Conservation (phyloP, 2,113 vertebrate genomes). For the Amphiprion ocellaris region DNA sequence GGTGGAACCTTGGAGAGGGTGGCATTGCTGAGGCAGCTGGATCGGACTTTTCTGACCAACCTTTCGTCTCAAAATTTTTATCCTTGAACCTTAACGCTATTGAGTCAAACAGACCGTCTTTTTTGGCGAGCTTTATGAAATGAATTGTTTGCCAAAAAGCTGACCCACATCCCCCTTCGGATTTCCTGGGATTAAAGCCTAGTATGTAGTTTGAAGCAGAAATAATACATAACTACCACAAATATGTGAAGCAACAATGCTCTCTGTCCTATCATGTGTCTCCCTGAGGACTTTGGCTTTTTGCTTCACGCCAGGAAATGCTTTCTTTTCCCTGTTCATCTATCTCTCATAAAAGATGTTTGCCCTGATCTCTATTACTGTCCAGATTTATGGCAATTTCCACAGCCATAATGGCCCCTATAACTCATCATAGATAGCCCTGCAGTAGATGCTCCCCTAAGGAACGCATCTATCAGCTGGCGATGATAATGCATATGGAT, state of each 20-base stretch:
- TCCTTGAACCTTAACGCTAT: neutral
- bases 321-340: constrained; percentile 43
- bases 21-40: neutral
- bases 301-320: constrained; percentile 17
- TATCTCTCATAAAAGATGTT: constrained; percentile 46
- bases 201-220: neutral
- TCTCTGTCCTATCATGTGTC: neutral
- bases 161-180: neutral
- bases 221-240: neutral
- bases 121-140: neutral
- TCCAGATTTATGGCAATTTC: constrained; percentile 60
- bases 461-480: constrained; percentile 49
- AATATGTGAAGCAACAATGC: constrained; percentile 7
- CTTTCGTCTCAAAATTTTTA: neutral
- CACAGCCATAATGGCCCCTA: constrained; percentile 35
- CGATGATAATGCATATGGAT: constrained; percentile 42
- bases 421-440: constrained; percentile 55
- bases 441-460: constrained; percentile 57
- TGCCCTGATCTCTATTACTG: constrained; percentile 47
- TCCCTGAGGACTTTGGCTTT: constrained; percentile 25
- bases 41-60: neutral
- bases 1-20: constrained; percentile 6
- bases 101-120: too few relatives aligned
- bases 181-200: constrained; percentile 2
- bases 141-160: neutral